Evolutionary conservation across 2,113 vertebrate genomes (phyloP), one percentile per base, ranked within the genome.

Genomic region (Ranitomeya imitator): DNA sequence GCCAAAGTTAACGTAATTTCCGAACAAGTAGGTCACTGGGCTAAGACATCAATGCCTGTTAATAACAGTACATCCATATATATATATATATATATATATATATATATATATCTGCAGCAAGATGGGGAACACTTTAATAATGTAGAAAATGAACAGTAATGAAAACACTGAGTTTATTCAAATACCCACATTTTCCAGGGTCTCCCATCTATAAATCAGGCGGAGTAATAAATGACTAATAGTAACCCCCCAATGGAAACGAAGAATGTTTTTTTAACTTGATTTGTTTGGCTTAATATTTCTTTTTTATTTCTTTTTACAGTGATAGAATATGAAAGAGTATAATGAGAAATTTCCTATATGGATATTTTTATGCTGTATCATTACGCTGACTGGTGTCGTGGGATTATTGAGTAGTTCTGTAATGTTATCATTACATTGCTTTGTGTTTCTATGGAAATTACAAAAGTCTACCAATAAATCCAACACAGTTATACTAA

Each of bases 401-500:
- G 51, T 59, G 59, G 78, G 23, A 80, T 80, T 80, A 80, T 80
- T 31, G 59, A 59, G 59, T 19, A 37, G 55, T 81, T 81, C 78
- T 59, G 23, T 80, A 59, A 80, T 80, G 78, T 80, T 59, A 80
- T 31, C 51, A 23, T 57, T 59, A 16, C 3, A 57, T 59, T 81
- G 23, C 59, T 81, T 81, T 81, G 79, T 4, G 79, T 81, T 60
- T 81, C 55, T 60, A 81, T 59, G 79, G 79, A 60, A 37, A 81
- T 59, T 14, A 16, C 79, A 81, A 14, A 80, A 19, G 55, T 57
- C 21, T 18, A 81, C 59, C 8, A 60, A 81, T 81, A 81, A 60
- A 81, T 37, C 26, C 15, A 19, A 81, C 59, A 37, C 6, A 37
- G 57, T 9, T 61, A 60, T 81, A 81, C 61, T 61, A 81, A 31